Percentiles rank a stretch among this genome's conserved stretches.
phyloP scores from a whole-genome alignment of 1,140 invertebrate genomes.

The Diachasmimorpha longicaudata region DNA sequence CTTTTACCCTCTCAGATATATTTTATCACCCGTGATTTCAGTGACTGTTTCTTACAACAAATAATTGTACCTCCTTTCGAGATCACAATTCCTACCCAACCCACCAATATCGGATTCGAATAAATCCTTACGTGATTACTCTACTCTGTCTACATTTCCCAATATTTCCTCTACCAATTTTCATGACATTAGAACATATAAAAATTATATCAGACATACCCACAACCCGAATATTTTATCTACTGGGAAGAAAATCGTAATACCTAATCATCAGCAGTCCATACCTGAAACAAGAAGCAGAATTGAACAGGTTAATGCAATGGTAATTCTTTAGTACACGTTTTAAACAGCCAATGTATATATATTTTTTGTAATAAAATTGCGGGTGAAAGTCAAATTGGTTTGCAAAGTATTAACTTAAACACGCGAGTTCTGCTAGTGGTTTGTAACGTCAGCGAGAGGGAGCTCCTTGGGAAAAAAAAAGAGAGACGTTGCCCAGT shows the following conservation, averaged over 20 bases:
- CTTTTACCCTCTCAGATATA: neutral
- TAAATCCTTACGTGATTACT: neutral
- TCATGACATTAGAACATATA: neutral
- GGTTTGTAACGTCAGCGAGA: neutral
- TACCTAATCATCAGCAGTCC: conserved; percentile 18
- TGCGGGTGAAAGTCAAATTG: conserved; percentile 54
- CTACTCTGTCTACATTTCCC: neutral
- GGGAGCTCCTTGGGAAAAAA: conserved; percentile 26
- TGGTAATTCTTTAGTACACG: neutral
- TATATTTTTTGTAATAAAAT: conserved; percentile 40
- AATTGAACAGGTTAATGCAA: conserved; percentile 2
- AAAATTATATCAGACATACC: neutral
- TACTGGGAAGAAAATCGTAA: neutral
- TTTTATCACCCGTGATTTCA: neutral
- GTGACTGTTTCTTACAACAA: neutral
- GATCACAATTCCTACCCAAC: neutral
- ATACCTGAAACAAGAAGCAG: conserved; percentile 35
- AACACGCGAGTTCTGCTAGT: conserved; percentile 14
- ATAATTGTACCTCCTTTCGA: neutral
- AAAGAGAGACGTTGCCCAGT: conserved; percentile 34
- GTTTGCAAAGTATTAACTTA: conserved; percentile 37
- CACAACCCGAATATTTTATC: neutral
- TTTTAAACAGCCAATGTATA: neutral
- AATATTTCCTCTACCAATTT: neutral
- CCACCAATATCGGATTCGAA: neutral